These are phyloP conservation scores for Folsomia manolachei DNA, from an alignment of 2,888 invertebrate species.

Conservation along the genomic window DNA sequence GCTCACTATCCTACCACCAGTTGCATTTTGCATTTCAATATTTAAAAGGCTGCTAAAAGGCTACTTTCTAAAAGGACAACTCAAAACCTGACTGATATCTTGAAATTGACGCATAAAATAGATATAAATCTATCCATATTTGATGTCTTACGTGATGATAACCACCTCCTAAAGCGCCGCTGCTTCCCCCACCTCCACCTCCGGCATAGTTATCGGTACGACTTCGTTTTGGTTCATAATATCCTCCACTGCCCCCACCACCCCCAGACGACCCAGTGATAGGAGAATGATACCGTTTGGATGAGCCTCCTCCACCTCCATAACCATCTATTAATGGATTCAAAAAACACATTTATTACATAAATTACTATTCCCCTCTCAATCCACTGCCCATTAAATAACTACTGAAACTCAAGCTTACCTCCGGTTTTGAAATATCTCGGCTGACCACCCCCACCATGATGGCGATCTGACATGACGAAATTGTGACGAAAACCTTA, in stretches of 20 bases:
- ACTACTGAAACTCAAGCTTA: not conserved
- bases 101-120: no score
- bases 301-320: constrained; percentile 29
- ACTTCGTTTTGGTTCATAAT: constrained; percentile 34
- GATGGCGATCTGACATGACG: not conserved
- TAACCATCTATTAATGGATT: no score
- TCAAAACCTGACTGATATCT: no score
- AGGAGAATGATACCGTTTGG: constrained; percentile 41
- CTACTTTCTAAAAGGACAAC: no score
- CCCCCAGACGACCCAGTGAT: constrained; percentile 18
- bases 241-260: constrained; percentile 23
- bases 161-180: no score
- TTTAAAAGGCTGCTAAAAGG: no score
- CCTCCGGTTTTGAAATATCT: constrained; percentile 2
- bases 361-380: no score
- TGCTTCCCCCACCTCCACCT: no score
- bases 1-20: no score
- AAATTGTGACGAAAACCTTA: not conserved
- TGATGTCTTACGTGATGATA: constrained; percentile 7
- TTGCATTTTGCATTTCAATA: no score
- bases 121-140: not conserved
- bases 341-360: no score
- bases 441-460: not conserved
- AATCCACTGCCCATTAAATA: not conserved
- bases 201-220: constrained; percentile 32